These are phyloP conservation scores for Ochotona princeps DNA, from an alignment of 2,113 vertebrate genomes.

Conservation along the genomic window DNA sequence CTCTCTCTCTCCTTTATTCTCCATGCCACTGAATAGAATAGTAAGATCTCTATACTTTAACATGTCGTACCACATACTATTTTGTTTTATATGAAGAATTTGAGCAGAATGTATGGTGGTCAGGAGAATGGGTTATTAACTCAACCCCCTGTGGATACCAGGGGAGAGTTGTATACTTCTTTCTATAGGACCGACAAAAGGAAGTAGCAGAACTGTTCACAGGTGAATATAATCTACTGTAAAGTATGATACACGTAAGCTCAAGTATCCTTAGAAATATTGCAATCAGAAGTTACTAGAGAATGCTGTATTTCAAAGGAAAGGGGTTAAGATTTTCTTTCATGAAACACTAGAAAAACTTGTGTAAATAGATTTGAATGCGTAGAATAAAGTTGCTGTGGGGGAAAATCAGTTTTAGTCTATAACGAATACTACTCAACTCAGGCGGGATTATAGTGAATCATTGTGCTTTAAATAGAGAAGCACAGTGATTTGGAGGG, in stretches of 20 bases:
- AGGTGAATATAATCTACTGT: not conserved
- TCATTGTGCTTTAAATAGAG: not conserved
- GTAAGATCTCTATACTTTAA: not conserved
- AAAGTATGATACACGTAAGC: not conserved
- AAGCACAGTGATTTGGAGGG: not conserved
- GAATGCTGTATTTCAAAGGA: conserved; percentile 12
- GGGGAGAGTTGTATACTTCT: not conserved
- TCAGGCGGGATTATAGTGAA: not conserved
- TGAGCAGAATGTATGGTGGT: not conserved
- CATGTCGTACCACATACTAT: not conserved
- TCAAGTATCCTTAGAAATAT: not conserved
- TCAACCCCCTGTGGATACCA: no score
- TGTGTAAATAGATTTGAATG: not conserved
- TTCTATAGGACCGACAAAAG: not conserved
- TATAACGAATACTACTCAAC: not conserved
- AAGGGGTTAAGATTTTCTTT: conserved; percentile 32
- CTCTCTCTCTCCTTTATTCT: not conserved
- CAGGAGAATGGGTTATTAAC: not conserved
- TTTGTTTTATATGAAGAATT: not conserved
- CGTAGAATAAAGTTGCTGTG: not conserved
- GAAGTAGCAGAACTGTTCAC: not conserved
- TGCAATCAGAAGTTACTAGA: conserved; percentile 36
- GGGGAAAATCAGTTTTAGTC: conserved; percentile 6
- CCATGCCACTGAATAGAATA: not conserved
- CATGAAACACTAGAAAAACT: not conserved